Percentiles rank a stretch among this genome's conserved stretches.
Conservation (phyloP, 2,113 vertebrate genomes). For the Cochlearius cochlearius region DNA sequence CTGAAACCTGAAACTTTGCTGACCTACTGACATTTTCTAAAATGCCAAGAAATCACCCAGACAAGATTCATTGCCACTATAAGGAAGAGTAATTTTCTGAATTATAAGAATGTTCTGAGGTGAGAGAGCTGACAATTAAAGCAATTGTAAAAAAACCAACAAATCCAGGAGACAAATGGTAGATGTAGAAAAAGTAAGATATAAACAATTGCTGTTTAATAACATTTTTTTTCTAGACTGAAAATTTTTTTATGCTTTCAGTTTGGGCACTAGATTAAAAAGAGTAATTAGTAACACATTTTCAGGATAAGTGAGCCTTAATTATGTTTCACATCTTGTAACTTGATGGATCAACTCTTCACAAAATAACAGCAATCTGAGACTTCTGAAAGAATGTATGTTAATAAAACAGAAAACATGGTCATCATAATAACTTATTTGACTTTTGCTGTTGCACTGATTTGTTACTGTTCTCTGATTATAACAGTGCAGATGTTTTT, state of each 20-base stretch:
- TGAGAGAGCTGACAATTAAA: background rate
- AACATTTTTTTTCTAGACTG: background rate
- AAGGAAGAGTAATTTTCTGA: background rate
- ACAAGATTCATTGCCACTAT: background rate
- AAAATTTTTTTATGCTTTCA: background rate
- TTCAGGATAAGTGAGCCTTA: background rate
- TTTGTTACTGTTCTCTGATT: background rate
- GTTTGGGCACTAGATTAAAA: background rate
- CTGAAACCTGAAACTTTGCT: background rate
- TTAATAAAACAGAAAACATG: background rate
- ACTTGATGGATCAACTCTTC: background rate
- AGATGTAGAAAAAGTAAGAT: background rate
- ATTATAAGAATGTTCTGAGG: background rate
- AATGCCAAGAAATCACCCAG: background rate
- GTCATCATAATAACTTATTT: background rate
- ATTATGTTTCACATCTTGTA: background rate
- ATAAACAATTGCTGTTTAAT: background rate
- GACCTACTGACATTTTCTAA: background rate
- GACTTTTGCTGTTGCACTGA: background rate
- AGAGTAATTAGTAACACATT: background rate
- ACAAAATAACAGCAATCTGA: background rate
- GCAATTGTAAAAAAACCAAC: background rate
- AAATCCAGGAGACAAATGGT: background rate
- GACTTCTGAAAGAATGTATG: background rate
- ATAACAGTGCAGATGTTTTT: background rate